Conservation (phyloP, 2,113 vertebrate genomes). For the Lethenteron camtschaticum region DNA sequence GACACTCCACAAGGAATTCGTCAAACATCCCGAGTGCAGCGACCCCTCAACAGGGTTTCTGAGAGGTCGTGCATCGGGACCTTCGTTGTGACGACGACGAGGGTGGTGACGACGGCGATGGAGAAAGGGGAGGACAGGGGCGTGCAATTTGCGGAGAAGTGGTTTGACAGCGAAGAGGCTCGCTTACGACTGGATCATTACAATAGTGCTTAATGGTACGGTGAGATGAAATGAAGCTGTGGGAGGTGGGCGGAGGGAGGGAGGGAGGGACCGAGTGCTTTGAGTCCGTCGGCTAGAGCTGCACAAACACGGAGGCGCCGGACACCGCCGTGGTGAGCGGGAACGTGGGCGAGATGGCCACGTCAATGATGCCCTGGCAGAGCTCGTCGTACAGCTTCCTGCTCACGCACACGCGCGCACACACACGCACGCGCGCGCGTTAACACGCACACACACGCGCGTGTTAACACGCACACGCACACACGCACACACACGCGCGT, state of each 20-base stretch:
- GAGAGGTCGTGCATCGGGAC: too few relatives aligned
- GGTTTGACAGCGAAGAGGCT: too few relatives aligned
- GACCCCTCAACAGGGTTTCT: too few relatives aligned
- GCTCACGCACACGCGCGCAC: slow-evolving; percentile 7
- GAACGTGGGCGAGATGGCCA: slow-evolving; percentile 74
- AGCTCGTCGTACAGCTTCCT: slow-evolving; percentile 88
- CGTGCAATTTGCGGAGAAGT: too few relatives aligned
- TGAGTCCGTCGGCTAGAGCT: slow-evolving; percentile 42
- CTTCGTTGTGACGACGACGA: too few relatives aligned
- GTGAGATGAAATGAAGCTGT: neutral
- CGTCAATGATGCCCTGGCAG: slow-evolving; percentile 87
- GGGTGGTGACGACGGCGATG: too few relatives aligned
- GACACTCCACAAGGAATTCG: too few relatives aligned
- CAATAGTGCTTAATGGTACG: too few relatives aligned
- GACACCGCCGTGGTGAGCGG: slow-evolving; percentile 33
- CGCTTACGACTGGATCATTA: too few relatives aligned
- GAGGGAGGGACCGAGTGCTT: slow-evolving; percentile 3
- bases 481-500: slow-evolving; percentile 9
- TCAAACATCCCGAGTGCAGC: too few relatives aligned
- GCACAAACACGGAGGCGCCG: slow-evolving; percentile 40
- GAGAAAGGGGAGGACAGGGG: too few relatives aligned
- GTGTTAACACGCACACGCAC: slow-evolving; percentile 10
- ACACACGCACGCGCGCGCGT: slow-evolving; percentile 11
- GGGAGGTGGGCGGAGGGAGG: slow-evolving; percentile 8
- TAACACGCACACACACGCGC: slow-evolving; percentile 1